A percentile compares a stretch with the other conserved stretches of the same genome.
phyloP scores from a whole-genome alignment of 2,888 invertebrate species.

The Volucella bombylans region DNA sequence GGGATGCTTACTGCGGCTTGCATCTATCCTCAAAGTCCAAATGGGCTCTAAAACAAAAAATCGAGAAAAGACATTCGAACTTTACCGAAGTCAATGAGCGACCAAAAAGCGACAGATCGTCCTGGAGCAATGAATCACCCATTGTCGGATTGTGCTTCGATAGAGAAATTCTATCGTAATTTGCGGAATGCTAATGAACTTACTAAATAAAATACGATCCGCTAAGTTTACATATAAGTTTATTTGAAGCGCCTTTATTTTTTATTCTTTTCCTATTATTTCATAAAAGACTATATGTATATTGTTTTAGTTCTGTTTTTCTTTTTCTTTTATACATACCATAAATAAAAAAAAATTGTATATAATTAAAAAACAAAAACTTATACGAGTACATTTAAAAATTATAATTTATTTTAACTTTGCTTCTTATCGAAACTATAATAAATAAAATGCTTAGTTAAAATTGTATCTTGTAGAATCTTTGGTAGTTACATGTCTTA shows the following conservation, averaged over 20 bases:
- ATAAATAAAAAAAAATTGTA: constrained; percentile 49
- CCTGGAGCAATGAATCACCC: too few relatives aligned
- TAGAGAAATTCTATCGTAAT: too few relatives aligned
- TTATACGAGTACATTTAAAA: constrained; percentile 43
- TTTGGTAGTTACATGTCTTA: constrained; percentile 25
- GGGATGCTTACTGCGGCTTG: too few relatives aligned
- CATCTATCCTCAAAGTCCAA: too few relatives aligned
- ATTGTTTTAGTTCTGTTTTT: constrained; percentile 24
- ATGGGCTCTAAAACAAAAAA: too few relatives aligned
- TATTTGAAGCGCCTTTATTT: constrained; percentile 62
- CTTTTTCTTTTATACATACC: constrained; percentile 15
- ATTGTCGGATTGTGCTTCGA: too few relatives aligned
- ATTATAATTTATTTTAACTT: constrained; percentile 24
- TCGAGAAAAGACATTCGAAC: too few relatives aligned
- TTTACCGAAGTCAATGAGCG: too few relatives aligned
- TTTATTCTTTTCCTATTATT: constrained; percentile 17
- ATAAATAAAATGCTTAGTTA: constrained; percentile 35
- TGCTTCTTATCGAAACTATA: constrained; percentile 24
- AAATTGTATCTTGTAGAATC: constrained; percentile 27
- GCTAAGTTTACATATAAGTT: constrained; percentile 60
- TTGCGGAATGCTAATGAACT: not conserved
- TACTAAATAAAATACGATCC: constrained; percentile 12
- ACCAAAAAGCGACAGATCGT: too few relatives aligned
- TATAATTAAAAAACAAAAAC: constrained; percentile 52
- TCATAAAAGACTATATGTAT: constrained; percentile 30